Conservation (phyloP, 2,888 invertebrate genomes). For the Drosophila siamana region DNA sequence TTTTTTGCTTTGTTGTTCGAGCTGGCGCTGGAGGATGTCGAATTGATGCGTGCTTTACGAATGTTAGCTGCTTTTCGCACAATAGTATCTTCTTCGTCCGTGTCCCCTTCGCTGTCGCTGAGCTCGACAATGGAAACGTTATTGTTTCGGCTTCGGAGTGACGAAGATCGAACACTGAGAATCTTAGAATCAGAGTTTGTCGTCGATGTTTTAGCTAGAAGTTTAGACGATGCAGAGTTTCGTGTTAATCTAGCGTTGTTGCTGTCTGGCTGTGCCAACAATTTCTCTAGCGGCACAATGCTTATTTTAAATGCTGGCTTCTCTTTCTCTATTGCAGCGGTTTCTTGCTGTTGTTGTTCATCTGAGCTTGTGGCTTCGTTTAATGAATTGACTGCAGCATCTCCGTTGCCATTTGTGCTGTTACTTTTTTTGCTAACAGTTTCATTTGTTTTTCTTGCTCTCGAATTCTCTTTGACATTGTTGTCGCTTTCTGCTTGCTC, state of each 20-base stretch:
- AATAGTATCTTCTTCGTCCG: conserved; percentile 19
- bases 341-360: conserved; percentile 1
- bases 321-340: background rate
- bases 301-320: conserved; percentile 72
- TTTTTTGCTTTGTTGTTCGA: background rate
- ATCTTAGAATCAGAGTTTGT: background rate
- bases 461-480: conserved; percentile 51
- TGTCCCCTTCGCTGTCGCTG: conserved; percentile 61
- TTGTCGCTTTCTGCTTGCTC: conserved; percentile 33
- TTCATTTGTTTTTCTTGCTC: conserved; percentile 23
- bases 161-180: conserved; percentile 11
- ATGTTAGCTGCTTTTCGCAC: background rate
- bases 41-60: conserved; percentile 10
- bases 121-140: conserved; percentile 74
- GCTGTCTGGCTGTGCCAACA: conserved; percentile 70
- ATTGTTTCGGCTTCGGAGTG: conserved; percentile 48
- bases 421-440: conserved; percentile 25
- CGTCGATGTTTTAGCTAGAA: background rate
- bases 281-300: conserved; percentile 81
- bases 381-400: conserved; percentile 14
- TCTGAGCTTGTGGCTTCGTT: conserved; percentile 24
- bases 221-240: conserved; percentile 3
- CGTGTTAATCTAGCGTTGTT: conserved; percentile 10
- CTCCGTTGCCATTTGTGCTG: conserved; percentile 30
- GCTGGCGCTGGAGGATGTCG: conserved; percentile 14